A percentile compares a stretch with the other conserved stretches of the same genome.
Conservation (phyloP, 1,140 invertebrate species). For the Pectinophora gossypiella region DNA sequence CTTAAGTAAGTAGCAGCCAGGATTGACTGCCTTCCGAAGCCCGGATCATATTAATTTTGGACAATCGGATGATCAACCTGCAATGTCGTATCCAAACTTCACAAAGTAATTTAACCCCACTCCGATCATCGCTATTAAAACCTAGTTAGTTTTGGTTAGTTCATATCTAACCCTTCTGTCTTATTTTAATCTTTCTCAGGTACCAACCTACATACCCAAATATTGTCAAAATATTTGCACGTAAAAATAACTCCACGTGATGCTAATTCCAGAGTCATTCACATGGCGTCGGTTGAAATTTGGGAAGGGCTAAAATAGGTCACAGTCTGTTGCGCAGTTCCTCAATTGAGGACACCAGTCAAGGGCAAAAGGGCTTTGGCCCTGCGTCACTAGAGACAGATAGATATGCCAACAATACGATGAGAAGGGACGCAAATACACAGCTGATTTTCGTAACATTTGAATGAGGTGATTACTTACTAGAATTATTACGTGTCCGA, state of each 20-base stretch:
- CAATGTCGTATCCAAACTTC: no score
- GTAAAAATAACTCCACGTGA: not conserved
- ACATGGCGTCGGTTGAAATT: not conserved
- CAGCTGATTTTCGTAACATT: constrained; percentile 11
- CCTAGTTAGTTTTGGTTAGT: no score
- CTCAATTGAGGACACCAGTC: constrained; percentile 11
- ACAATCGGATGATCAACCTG: no score
- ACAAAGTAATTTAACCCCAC: no score
- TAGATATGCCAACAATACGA: not conserved
- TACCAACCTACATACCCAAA: no score
- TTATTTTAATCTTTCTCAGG: no score
- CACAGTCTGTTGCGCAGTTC: constrained; percentile 17
- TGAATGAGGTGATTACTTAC: not conserved
- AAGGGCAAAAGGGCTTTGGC: constrained; percentile 25
- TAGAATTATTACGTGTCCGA: not conserved
- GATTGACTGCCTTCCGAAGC: no score
- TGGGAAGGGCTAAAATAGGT: constrained; percentile 14
- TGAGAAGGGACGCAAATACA: not conserved
- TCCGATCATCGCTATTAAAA: no score
- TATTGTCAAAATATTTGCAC: not conserved
- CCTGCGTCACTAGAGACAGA: constrained; percentile 4
- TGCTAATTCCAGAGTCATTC: not conserved
- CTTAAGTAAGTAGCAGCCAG: no score
- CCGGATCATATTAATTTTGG: no score
- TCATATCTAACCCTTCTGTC: no score